These are phyloP conservation scores for Hirudo medicinalis DNA, from an alignment of 1,140 invertebrate species.

Conservation along the genomic window DNA sequence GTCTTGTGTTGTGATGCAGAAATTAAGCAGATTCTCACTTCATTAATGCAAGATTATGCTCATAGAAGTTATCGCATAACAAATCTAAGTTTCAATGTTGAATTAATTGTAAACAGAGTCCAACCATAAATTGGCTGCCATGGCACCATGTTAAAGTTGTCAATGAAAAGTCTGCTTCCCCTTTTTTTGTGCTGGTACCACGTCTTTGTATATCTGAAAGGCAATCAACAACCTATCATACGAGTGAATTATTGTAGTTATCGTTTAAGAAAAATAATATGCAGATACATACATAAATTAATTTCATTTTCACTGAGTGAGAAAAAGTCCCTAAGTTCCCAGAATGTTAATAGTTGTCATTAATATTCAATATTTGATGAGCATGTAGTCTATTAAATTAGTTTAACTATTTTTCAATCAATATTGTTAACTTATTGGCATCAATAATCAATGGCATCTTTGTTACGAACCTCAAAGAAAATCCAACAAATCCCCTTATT, in stretches of 20 bases:
- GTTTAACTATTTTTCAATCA: background rate
- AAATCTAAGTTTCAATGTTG: conserved; percentile 11
- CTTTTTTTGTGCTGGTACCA: conserved; percentile 48
- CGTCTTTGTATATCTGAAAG: conserved; percentile 53
- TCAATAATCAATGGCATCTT: conserved; percentile 22
- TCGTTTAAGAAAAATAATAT: too few species aligned
- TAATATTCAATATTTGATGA: conserved; percentile 16
- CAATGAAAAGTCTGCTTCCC: conserved; percentile 54
- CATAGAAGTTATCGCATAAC: background rate
- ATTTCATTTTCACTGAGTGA: conserved; percentile 12
- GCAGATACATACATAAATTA: background rate
- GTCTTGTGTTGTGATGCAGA: too few species aligned
- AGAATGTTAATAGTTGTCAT: too few species aligned
- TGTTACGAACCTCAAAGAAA: conserved; percentile 47
- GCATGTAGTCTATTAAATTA: conserved; percentile 19
- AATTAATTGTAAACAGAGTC: conserved; percentile 27
- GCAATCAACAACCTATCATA: conserved; percentile 23
- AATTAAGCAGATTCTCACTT: too few species aligned
- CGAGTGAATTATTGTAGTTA: too few species aligned
- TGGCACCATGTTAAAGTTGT: conserved; percentile 51
- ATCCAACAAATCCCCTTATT: conserved; percentile 50
- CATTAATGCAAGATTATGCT: too few species aligned
- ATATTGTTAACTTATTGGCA: conserved; percentile 24
- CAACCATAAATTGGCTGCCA: conserved; percentile 61
- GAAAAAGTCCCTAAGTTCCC: conserved; percentile 9